Evolutionary conservation across 2,113 vertebrate genomes (phyloP).

Genomic region (Crypturellus undulatus): DNA sequence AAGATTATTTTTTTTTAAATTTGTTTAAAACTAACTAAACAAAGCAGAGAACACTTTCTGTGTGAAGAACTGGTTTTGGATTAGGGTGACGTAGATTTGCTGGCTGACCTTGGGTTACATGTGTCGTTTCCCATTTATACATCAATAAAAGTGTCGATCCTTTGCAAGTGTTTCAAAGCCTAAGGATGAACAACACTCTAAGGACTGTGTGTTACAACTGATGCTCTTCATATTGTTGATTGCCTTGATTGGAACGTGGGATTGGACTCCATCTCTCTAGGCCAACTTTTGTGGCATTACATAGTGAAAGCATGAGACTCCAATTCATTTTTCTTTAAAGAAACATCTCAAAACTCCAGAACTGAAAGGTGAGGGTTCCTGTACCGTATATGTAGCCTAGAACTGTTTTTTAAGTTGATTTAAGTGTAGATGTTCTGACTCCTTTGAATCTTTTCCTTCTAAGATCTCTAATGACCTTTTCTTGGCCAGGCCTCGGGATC

Average conservation of each 20-base stretch:
- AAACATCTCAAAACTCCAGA: background rate
- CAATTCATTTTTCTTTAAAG: background rate
- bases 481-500: conserved; percentile 57
- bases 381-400: background rate
- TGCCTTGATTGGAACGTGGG: background rate
- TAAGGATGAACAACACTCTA: background rate
- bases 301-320: background rate
- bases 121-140: background rate
- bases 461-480: conserved; percentile 52
- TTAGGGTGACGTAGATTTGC: background rate
- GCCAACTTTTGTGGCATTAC: fast-evolving
- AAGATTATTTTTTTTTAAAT: background rate
- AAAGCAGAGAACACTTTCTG: background rate
- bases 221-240: background rate
- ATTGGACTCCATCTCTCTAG: background rate
- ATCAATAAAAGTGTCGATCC: background rate
- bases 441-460: background rate
- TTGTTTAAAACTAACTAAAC: background rate
- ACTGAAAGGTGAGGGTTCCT: background rate
- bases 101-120: background rate
- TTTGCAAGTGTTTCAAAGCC: background rate
- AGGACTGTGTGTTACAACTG: background rate
- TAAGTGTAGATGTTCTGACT: conserved; percentile 2
- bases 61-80: background rate
- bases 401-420: background rate